Conservation (phyloP, 2,797 vertebrate genomes). For the Helarctos malayanus region DNA sequence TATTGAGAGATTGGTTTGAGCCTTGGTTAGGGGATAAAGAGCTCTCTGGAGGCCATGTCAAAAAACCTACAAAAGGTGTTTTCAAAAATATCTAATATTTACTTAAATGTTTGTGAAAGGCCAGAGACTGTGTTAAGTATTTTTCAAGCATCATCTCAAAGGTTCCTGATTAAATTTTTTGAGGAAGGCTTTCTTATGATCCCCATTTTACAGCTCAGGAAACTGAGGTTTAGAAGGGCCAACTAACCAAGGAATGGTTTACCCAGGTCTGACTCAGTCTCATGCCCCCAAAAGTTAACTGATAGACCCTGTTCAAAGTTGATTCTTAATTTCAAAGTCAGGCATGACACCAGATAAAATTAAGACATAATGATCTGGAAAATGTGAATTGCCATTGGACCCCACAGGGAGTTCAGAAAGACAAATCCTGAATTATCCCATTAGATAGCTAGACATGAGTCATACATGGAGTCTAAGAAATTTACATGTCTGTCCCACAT, state of each 20-base stretch:
- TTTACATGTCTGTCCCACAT: background rate
- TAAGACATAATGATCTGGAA: conserved; percentile 1
- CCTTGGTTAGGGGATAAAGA: background rate
- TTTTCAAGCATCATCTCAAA: background rate
- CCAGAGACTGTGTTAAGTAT: background rate
- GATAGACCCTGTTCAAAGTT: background rate
- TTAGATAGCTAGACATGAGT: background rate
- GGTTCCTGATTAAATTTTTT: background rate
- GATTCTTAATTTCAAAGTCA: conserved; percentile 11
- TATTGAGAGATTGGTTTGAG: background rate
- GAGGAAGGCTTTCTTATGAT: background rate
- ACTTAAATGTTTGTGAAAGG: background rate
- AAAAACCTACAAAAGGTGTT: background rate
- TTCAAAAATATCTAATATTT: background rate
- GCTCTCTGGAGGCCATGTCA: background rate
- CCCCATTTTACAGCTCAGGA: background rate
- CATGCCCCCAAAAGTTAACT: background rate
- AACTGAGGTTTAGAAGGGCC: background rate
- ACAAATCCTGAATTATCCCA: background rate
- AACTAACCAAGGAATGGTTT: background rate
- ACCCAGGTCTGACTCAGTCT: background rate
- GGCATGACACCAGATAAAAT: background rate
- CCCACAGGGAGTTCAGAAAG: background rate
- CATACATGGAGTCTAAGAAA: background rate
- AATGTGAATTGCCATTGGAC: background rate